Base-by-base conservation (phyloP, 2,797 vertebrate species). In the Aselliscus stoliczkanus region DNA sequence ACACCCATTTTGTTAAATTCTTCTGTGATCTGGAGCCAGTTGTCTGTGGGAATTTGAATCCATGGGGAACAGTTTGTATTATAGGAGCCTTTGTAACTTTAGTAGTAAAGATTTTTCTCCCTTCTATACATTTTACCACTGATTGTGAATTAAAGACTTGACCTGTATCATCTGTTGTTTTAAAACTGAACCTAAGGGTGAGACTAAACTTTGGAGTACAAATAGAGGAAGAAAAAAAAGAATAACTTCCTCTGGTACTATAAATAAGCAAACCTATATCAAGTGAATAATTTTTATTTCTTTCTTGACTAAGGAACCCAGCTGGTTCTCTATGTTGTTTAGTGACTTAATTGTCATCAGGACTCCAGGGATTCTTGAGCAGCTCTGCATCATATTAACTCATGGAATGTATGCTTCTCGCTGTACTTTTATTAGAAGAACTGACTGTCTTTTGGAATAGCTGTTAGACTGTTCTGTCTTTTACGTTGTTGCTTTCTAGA, bases 401-500 rank as follows among this genome's bases (percentile, higher is more conserved):
- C 65, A 47, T 8, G 1, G 34, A 54, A 73, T 44, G 29, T 23
- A 23, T 21, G 37, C 75, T 80, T 86, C 73, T 92, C 47, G 15
- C 56, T 88, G 85, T 20, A 81, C 25, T 83, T 88, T 79, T 87
- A 34, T 82, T 73, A 87, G 77, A 79, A 52, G 50, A 44, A 37
- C 31, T 62, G 37, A 42, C 69, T 89, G 80, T 92, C 92, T 76
- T 88, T 84, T 90, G 75, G 58, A 95, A 90, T 52, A 92, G 77
- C 65, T 62, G 29, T 85, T 39, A 82, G 64, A 92, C 64, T 64
- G 47, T 56, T 82, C 90, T 70, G 90, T 92, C 87, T 96, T 96
- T 96, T 60, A 92, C 58, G 60, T 85, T 82, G 88, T 82, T 95
- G 81, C 39, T 95, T 95, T 96, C 85, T 92, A 88, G 88, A 90